These are phyloP conservation scores for Drosophila gunungcola DNA, from an alignment of 1,140 invertebrate genomes.

Conservation along the genomic window DNA sequence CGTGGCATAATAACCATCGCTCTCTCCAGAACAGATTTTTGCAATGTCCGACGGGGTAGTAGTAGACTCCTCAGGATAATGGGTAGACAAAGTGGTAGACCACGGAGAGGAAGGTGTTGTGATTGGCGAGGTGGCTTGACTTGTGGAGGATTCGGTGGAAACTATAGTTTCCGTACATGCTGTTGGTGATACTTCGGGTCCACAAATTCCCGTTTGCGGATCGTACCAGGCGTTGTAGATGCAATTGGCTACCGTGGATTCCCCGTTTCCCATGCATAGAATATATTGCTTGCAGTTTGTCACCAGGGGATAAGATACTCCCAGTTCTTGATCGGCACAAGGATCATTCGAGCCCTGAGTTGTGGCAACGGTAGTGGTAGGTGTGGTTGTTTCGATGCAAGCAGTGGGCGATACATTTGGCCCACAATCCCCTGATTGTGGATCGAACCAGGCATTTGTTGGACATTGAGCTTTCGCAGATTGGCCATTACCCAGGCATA, in stretches of 20 bases:
- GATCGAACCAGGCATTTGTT: constrained; percentile 60
- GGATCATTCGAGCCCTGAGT: constrained; percentile 23
- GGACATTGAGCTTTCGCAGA: constrained; percentile 47
- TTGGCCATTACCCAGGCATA: constrained; percentile 53
- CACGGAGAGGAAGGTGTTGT: constrained; percentile 6
- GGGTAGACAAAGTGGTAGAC: not conserved
- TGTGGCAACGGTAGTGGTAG: constrained; percentile 10
- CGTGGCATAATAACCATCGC: constrained; percentile 34
- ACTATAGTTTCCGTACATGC: constrained; percentile 40
- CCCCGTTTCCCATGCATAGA: constrained; percentile 58
- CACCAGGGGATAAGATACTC: constrained; percentile 46
- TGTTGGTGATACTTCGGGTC: constrained; percentile 54
- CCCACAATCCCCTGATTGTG: constrained; percentile 51
- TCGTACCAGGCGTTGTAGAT: constrained; percentile 60
- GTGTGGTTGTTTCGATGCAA: constrained; percentile 27
- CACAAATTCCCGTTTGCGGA: constrained; percentile 57
- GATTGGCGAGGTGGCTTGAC: not conserved
- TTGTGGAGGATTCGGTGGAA: constrained; percentile 9
- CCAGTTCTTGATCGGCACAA: constrained; percentile 42
- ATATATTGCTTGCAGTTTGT: constrained; percentile 62
- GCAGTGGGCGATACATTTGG: constrained; percentile 56
- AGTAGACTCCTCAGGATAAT: constrained; percentile 5
- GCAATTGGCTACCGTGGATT: constrained; percentile 44
- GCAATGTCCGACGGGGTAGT: constrained; percentile 2
- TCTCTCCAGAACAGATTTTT: constrained; percentile 33